A percentile compares a stretch with the other conserved stretches of the same genome.
Conservation (phyloP, 2,797 vertebrate species). For the Acrossocheilus fasciatus region DNA sequence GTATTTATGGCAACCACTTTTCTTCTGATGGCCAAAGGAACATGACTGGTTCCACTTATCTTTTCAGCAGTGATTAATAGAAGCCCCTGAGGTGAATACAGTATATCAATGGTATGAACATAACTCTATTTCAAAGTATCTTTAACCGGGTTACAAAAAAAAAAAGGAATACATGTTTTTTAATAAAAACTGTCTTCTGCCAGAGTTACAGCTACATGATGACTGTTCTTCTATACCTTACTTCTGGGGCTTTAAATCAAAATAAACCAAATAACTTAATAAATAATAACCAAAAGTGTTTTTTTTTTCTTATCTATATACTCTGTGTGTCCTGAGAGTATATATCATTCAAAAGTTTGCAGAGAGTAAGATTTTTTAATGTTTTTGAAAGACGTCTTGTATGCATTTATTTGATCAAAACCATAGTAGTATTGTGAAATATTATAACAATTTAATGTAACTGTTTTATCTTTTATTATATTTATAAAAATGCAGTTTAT, state of each 20-base stretch:
- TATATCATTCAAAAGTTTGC: background rate
- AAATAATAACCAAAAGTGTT: background rate
- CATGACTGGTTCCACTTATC: background rate
- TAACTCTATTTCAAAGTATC: background rate
- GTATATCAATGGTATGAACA: background rate
- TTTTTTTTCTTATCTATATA: background rate
- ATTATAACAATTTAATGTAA: background rate
- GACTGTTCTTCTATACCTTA: background rate
- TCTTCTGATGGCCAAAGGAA: conserved; percentile 4
- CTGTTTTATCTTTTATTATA: background rate
- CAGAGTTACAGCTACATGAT: background rate
- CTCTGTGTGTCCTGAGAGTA: background rate
- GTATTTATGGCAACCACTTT: background rate
- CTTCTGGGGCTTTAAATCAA: background rate
- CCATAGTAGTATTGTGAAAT: background rate
- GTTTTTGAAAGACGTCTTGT: background rate
- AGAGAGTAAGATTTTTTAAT: background rate
- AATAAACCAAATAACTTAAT: background rate
- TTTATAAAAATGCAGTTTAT: background rate
- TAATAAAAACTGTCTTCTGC: background rate
- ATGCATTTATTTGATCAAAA: background rate
- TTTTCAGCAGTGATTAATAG: conserved; percentile 1
- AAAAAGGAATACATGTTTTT: background rate
- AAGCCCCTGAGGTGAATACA: background rate
- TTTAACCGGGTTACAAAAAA: background rate